Base-by-base conservation (phyloP, 1,140 invertebrate genomes). In the Chrysoperla carnea region DNA sequence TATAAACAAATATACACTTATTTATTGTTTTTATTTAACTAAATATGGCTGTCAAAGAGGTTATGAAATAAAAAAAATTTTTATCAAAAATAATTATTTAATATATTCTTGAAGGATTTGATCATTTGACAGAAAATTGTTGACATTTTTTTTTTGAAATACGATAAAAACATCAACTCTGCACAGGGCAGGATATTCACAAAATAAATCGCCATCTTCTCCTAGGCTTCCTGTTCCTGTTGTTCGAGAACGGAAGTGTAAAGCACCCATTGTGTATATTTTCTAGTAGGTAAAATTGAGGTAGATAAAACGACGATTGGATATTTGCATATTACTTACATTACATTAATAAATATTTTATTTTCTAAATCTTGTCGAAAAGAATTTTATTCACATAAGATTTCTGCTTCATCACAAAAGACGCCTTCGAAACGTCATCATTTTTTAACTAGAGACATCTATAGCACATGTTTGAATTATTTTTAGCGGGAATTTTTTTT, bases 191-290 rank as follows among this genome's bases (percentile, higher is more conserved):
- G 36, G 33, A 23, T 29, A 40, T 14, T 14, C 36, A 54, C 54
- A 51, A 47, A n/a, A 46, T 46, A 48, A 48, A 52, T 51, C 52
- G 48, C 54, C 53, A 58, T 58, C 45, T 55, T 58, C 50, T 49
- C 35, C 31, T 17, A 45, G 49, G 49, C 55, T 61, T 61, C 58
- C 58, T 60, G 54, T 60, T 60, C 58, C 58, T 61, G 58, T 59
- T 48, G 39, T 33, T 40, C 48, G 46, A 33, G n/a, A 33, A 48
- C 57, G 57, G 57, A 59, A 59, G 54, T 58, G 47, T 42, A 41
- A 41, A 43, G 31, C 31, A 11, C n/a, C 17, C 17, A 23, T 23
- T 23, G 17, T 23, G 17, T 3, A 23, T 23, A 23, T 23, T 3
- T 23, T 23, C 17, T 23, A 23, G 17, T 23, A 23, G 17, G 17